Conservation (phyloP, 2,113 vertebrate species). For the Apistogramma diplotaenia region DNA sequence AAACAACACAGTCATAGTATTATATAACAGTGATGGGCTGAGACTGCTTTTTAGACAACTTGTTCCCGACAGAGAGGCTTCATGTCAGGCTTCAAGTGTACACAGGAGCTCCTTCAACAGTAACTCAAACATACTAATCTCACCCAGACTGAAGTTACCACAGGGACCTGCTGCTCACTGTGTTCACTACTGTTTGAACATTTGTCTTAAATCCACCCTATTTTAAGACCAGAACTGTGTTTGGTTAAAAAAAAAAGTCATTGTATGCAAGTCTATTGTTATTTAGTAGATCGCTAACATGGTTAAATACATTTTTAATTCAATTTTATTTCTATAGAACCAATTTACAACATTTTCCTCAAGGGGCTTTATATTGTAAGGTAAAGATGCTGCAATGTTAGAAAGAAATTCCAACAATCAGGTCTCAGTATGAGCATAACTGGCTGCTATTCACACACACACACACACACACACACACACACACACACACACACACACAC, state of each 20-base stretch:
- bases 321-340: background rate
- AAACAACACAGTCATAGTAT: background rate
- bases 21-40: conserved; percentile 2
- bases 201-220: conserved; percentile 19
- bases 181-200: background rate
- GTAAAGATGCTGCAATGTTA: background rate
- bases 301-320: background rate
- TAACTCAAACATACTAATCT: conserved; percentile 12
- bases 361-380: background rate
- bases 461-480: too few species aligned
- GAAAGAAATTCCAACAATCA: background rate
- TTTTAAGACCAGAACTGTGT: background rate
- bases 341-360: background rate
- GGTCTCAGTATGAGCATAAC: background rate
- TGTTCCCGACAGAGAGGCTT: background rate
- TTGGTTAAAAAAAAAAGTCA: background rate
- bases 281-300: background rate
- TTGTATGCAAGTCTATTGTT: background rate
- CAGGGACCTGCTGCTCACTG: background rate
- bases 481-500: too few species aligned
- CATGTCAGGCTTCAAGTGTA: background rate
- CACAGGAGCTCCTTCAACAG: conserved; percentile 6
- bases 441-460: background rate
- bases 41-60: background rate
- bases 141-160: conserved; percentile 1